Base-by-base conservation (phyloP, 2,113 vertebrate genomes). In the Calonectris borealis region DNA sequence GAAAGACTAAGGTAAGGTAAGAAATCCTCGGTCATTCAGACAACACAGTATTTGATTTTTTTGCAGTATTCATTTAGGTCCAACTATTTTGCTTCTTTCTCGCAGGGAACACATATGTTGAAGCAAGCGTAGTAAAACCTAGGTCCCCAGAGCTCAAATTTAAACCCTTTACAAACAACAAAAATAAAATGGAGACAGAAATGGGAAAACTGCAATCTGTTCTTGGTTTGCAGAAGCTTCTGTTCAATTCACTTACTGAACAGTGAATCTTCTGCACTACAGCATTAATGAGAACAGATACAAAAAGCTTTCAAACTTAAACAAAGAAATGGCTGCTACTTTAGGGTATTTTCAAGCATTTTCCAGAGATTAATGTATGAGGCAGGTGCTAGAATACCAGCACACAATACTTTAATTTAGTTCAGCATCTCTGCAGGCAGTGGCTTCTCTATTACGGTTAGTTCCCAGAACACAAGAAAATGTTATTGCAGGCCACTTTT, bases 341-440 rank as follows among this genome's bases (percentile, higher is more conserved):
- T 94, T 71, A 93, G 93, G 91, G 87, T 86, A 88, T 96, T 97
- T 97, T 83, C 84, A 95, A 80, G 82, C 78, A 71, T 95, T 91
- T 97, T 71, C 36, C 89, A 91, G 94, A 91, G 87, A 97, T 95
- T 93, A 96, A 87, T 1, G 1, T 55, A 66, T 12, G 84, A 97
- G 93, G 84, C 91, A 96, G 87, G 95, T 94, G 89, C 94, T 97
- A 27, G 5, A 93, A 95, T 85, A 83, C 58, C 62, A 85, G 94
- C 75, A 88, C 89, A 97, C 93, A 97, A 95, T 95, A 83, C 94
- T 95, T 94, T 86, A 94, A 95, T 95, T 97, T 95, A 90, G 91
- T 52, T 95, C 95, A 96, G 94, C 62, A 93, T 95, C 94, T 96
- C 97, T 96, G 91, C 95, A 97, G 94, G 96, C 96, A 94, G 94